A percentile compares a stretch with the other conserved stretches of the same genome.
phyloP scores from a whole-genome alignment of 2,113 vertebrate genomes.

The Eudyptes chrysolophus region DNA sequence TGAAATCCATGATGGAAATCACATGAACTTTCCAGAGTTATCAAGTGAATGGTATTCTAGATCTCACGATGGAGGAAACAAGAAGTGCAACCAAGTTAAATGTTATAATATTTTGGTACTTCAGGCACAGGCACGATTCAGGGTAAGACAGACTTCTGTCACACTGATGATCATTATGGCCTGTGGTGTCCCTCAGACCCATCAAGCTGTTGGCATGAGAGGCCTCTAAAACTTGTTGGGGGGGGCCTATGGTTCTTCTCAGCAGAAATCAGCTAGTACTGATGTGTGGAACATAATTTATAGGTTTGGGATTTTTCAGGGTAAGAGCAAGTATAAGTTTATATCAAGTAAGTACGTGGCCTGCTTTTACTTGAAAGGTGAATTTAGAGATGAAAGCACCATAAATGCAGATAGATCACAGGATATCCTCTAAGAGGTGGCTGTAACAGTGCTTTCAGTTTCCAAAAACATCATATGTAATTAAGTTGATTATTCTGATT shows the following conservation, averaged over 20 bases:
- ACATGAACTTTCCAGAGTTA: background rate
- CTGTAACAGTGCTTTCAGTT: background rate
- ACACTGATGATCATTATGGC: background rate
- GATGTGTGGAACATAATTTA: background rate
- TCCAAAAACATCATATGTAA: constrained; percentile 17
- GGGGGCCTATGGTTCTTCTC: background rate
- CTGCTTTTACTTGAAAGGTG: background rate
- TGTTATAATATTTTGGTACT: background rate
- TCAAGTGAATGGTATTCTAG: background rate
- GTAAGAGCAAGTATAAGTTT: background rate
- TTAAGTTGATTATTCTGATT: constrained; percentile 15
- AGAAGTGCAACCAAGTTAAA: background rate
- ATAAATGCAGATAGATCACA: background rate
- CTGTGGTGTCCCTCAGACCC: background rate
- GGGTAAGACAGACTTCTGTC: background rate
- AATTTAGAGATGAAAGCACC: background rate
- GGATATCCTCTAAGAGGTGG: background rate
- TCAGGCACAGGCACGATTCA: background rate
- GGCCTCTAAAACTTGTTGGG: background rate
- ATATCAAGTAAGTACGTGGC: background rate
- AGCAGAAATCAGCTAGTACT: background rate
- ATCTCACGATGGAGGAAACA: background rate
- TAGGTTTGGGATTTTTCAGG: background rate
- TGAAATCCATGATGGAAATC: background rate
- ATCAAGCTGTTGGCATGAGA: background rate